phyloP scores from a whole-genome alignment of 2,797 vertebrate genomes.

The Fistularia tabacaria region DNA sequence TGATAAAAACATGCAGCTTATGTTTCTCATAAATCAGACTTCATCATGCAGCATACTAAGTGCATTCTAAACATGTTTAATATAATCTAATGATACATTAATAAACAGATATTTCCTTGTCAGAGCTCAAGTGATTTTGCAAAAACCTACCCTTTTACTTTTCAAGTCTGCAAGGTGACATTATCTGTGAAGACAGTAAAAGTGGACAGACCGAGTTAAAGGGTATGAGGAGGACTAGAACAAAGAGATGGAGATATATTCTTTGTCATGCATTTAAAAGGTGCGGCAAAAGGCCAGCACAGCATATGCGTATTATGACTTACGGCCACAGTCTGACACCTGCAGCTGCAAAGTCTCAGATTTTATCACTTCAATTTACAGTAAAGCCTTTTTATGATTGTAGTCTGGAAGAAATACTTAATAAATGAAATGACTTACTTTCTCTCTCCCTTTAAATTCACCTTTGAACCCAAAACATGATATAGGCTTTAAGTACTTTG shows the following conservation, averaged over 20 bases:
- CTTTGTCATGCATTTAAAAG: slow-evolving; percentile 47
- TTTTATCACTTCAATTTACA: slow-evolving; percentile 33
- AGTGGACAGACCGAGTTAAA: slow-evolving; percentile 39
- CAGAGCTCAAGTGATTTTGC: slow-evolving; percentile 26
- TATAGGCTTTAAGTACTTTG: neutral
- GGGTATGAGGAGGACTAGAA: slow-evolving; percentile 12
- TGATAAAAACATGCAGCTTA: slow-evolving; percentile 1
- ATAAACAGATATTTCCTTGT: slow-evolving; percentile 1
- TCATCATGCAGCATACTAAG: neutral
- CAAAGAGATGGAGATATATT: slow-evolving; percentile 27
- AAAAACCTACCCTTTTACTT: slow-evolving; percentile 29
- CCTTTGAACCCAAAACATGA: too few relatives aligned
- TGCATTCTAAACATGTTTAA: neutral
- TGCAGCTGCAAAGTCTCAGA: slow-evolving; percentile 7
- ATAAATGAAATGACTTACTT: neutral
- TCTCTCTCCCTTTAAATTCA: too few relatives aligned
- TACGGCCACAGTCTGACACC: slow-evolving; percentile 21
- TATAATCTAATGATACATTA: slow-evolving; percentile 18
- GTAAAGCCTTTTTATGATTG: slow-evolving; percentile 24
- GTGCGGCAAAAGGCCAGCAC: slow-evolving; percentile 8
- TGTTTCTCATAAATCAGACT: neutral
- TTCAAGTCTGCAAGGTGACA: slow-evolving; percentile 13
- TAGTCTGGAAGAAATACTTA: slow-evolving; percentile 15
- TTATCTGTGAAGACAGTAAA: slow-evolving; percentile 30
- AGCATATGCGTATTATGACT: slow-evolving; percentile 34